Evolutionary conservation across 2,888 invertebrate genomes (phyloP).

Genomic region (Hymenopus coronatus): DNA sequence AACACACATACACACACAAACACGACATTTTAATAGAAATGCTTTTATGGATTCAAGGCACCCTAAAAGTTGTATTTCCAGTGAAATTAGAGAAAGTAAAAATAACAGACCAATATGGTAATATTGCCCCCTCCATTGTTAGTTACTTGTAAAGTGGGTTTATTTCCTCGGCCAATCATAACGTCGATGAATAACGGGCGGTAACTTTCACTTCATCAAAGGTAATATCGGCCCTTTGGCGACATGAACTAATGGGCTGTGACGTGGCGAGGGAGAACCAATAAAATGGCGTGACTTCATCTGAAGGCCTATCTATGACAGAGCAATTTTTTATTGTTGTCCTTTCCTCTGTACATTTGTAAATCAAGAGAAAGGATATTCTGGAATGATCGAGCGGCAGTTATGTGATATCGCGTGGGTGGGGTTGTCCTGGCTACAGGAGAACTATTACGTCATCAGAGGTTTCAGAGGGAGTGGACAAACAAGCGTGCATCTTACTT

Average conservation of each 20-base stretch:
- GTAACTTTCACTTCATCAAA: not conserved
- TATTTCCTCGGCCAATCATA: too few relatives aligned
- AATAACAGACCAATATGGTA: too few relatives aligned
- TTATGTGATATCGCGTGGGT: not conserved
- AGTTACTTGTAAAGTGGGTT: too few relatives aligned
- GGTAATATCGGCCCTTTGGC: not conserved
- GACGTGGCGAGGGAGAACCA: not conserved
- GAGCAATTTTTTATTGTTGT: not conserved
- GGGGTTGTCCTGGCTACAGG: not conserved
- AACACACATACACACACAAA: too few relatives aligned
- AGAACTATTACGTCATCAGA: not conserved
- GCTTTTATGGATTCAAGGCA: too few relatives aligned
- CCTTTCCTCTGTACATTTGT: not conserved
- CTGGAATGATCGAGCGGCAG: not conserved
- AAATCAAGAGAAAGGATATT: not conserved
- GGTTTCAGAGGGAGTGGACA: not conserved
- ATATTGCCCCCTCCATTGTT: too few relatives aligned
- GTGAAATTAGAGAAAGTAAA: too few relatives aligned
- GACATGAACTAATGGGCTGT: not conserved
- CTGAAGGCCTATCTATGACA: not conserved
- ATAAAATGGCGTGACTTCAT: not conserved
- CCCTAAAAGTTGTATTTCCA: too few relatives aligned
- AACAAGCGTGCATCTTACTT: not conserved
- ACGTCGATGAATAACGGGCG: too few relatives aligned
- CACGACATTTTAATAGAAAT: too few relatives aligned